Conservation (phyloP, 2,888 invertebrate genomes). For the Cylloceria caligata region DNA sequence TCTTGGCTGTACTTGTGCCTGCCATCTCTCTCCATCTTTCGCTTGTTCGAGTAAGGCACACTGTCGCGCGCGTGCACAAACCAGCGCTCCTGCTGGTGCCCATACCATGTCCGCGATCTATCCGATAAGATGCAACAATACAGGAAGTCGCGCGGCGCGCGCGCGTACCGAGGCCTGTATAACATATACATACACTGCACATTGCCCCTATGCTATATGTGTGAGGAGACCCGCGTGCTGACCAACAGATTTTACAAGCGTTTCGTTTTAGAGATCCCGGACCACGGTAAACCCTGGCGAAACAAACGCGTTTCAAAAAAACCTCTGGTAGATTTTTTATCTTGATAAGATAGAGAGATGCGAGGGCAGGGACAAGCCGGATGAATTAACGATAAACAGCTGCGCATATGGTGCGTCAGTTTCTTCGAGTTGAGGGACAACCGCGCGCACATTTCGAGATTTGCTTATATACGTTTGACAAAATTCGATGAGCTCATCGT, state of each 20-base stretch:
- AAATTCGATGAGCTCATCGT: slow-evolving; percentile 55
- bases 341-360: slow-evolving; percentile 66
- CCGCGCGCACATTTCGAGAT: slow-evolving; percentile 23
- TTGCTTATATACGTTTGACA: slow-evolving; percentile 47
- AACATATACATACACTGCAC: slow-evolving; percentile 25
- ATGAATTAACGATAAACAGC: slow-evolving; percentile 68
- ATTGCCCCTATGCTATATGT: slow-evolving; percentile 37
- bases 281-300: slow-evolving; percentile 38
- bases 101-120: slow-evolving; percentile 81
- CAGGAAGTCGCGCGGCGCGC: slow-evolving; percentile 78
- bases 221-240: slow-evolving; percentile 44
- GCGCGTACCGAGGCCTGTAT: slow-evolving; percentile 65
- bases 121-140: slow-evolving; percentile 82
- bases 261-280: slow-evolving; percentile 77
- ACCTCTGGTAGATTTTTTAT: slow-evolving; percentile 63
- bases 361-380: slow-evolving; percentile 45
- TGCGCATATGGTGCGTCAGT: slow-evolving; percentile 70
- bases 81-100: slow-evolving; percentile 68
- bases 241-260: slow-evolving; percentile 75
- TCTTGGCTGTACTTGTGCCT: slow-evolving; percentile 66
- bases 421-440: slow-evolving; percentile 43
- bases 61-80: slow-evolving; percentile 59
- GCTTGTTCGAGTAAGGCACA: slow-evolving; percentile 44
- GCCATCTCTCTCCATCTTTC: slow-evolving; percentile 30
- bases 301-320: slow-evolving; percentile 61